Evolutionary conservation across 2,113 vertebrate species (phyloP), one percentile per base, ranked within the genome.

Genomic region (Enhydra lutris): DNA sequence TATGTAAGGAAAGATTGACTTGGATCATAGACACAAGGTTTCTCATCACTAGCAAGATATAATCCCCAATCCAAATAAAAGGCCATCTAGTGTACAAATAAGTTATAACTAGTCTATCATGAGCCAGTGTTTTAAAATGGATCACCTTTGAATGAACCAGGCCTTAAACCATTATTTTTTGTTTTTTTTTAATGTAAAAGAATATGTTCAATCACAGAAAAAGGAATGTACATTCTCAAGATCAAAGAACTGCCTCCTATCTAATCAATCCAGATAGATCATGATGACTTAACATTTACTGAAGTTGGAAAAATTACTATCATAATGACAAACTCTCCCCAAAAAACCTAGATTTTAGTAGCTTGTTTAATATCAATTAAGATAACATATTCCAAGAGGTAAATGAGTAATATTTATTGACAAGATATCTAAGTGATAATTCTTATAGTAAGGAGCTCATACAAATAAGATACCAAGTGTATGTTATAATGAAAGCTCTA

Each of bases 361-460:
- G 26, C 11, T 76, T 23, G 79, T 80, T 85, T 91, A 95, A 84
- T 36, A 67, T 50, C 29, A 84, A 69, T 85, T 95, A 94, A 88
- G 42, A 61, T 55, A 82, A 47, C 45, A 89, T 50, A 97, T 96
- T 92, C 92, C 67, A 92, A 78, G 23, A 95, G 11, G 29, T 88
- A 21, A 52, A 9, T 84, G 21, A 95, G 24, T 93, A 81, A 84
- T 84, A 31, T n/a, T 94, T 93, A 79, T 91, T 93, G 85, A 78
- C 65, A 85, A 92, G 23, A 71, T 31, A 94, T 9, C 76, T 88
- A 93, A 79, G 7, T 80, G 67, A 89, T 95, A 84, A 94, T 82
- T 85, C 21, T 85, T 80, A 7, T 79, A 69, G 84, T 34, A 97
- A 96, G 24, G 17, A 71, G 0, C 34, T 86, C 31, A 79, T 39